Base-by-base conservation (phyloP, 2,888 invertebrate genomes). In the Sinhomidia bicolor region DNA sequence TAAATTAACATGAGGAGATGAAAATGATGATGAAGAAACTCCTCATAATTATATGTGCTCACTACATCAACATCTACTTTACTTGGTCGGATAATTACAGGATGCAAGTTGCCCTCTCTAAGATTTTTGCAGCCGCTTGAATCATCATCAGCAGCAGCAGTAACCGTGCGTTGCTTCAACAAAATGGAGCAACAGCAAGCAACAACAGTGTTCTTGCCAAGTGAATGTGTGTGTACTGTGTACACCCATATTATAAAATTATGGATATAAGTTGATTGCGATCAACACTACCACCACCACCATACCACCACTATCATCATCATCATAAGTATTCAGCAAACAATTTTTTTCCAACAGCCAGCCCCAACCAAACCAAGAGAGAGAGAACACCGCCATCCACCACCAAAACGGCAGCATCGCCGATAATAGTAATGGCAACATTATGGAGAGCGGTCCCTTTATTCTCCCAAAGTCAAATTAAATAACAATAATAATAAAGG, bases 21-120 rank as follows among this genome's bases (percentile, higher is more conserved):
- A 88, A 82, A 82, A 88, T 82, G 76, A 87, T 89, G 81, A 85
- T 68, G 76, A 90, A 76, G 85, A 88, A 88, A 90, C 86, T 86
- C 80, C 71, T 74, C 79, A 65, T 89, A 89, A 89, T 89, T 89
- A 89, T 87, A 89, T 87, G 89, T 89, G 89, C 87, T 89, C 89
- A 87, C 89, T 44, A 90, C 89, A 88, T 90, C 89, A 90, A 90
- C 89, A 90, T 90, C 89, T 90, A 90, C 89, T 90, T 90, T 90
- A 82, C 84, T 74, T 85, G 81, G 80, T 62, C 54, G 82, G 88
- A 82, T 90, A 90, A 90, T 90, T 90, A 90, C 85, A 80, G 88
- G 88, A 86, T 86, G 86, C 54, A 44, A 60, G 86, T 80, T 86
- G 86, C 86, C 79, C 86, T 86, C 86, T 86, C 86, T 81, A 86